Base-by-base conservation (phyloP, 2,888 invertebrate genomes). In the Rhyacophila evoluta region DNA sequence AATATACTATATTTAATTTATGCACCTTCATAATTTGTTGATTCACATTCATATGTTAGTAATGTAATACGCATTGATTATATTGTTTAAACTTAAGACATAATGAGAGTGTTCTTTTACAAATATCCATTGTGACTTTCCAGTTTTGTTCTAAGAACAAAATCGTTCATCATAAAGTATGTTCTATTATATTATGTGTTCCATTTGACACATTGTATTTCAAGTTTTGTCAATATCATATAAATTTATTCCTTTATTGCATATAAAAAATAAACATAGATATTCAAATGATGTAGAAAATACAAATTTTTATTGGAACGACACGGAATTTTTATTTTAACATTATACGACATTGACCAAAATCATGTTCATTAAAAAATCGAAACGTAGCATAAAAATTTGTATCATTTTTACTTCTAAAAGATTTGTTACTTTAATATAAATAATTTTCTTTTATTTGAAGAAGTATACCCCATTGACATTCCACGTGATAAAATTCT, bases 221-320 rank as follows among this genome's bases (percentile, higher is more conserved):
- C n/a, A n/a, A n/a, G n/a, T n/a, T n/a, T n/a, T 33, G 29, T 33
- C 6, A 33, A 33, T 33, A 33, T 33, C 6, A 33, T 33, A 33
- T 55, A 55, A 55, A 55, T 55, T 55, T 55, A 8, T 19, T 55
- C 19, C 19, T 19, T 19, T 19, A 8, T 10, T 2, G 4, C 55
- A 55, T 55, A 55, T 55, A 19, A 41, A 41, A 41, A 55, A 8
- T n/a, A n/a, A n/a, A n/a, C n/a, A n/a, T n/a, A n/a, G n/a, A n/a
- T n/a, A n/a, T n/a, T n/a, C n/a, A 55, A 19, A 55, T 55, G 19
- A 55, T 25, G 10, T 25, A 12, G 41, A 15, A 41, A 55, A n/a
- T n/a, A n/a, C n/a, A 55, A 55, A 55, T 8, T 25, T 25, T 8
- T 25, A 55, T 19, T 55, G 55, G n/a, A n/a, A 39, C 12, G 10